A percentile compares a stretch with the other conserved stretches of the same genome.
Conservation (phyloP, 2,797 vertebrate genomes). For the Gymnodraco acuticeps region DNA sequence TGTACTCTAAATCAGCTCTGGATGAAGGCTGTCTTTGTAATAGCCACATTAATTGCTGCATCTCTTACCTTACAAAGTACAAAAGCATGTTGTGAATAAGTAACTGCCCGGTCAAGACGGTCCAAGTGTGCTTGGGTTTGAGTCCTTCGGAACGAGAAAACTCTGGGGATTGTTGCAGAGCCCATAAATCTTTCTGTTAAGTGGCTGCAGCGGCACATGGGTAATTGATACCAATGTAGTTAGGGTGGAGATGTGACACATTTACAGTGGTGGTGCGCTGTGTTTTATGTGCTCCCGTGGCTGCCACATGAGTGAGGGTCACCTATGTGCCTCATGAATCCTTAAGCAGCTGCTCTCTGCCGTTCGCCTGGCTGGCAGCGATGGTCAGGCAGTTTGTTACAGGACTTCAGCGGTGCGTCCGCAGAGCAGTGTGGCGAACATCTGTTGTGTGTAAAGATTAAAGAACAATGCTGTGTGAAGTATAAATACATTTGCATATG, state of each 20-base stretch:
- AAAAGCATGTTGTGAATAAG: conserved; percentile 66
- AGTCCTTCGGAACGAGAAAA: conserved; percentile 42
- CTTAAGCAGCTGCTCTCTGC: conserved; percentile 84
- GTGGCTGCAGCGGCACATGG: conserved; percentile 73
- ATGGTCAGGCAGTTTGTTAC: conserved; percentile 65
- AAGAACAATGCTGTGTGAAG: conserved; percentile 66
- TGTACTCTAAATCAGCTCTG: conserved; percentile 44
- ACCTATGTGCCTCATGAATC: conserved; percentile 87
- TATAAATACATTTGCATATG: conserved; percentile 78
- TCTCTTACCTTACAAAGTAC: conserved; percentile 65
- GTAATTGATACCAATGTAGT: conserved; percentile 85
- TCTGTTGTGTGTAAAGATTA: conserved; percentile 72
- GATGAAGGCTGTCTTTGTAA: conserved; percentile 59
- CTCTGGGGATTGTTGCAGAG: conserved; percentile 68
- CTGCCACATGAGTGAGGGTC: conserved; percentile 79
- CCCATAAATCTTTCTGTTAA: conserved; percentile 82
- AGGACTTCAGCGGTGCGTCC: conserved; percentile 40
- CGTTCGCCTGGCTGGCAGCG: conserved; percentile 67
- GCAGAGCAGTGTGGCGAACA: conserved; percentile 60
- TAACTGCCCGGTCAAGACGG: conserved; percentile 48
- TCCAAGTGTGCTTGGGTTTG: conserved; percentile 52
- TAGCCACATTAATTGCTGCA: conserved; percentile 67
- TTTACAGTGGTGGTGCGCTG: conserved; percentile 79
- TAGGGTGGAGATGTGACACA: conserved; percentile 80
- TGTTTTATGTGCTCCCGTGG: conserved; percentile 84